Evolutionary conservation across 2,888 invertebrate genomes (phyloP).

Genomic region (Sminthurinus aureus): DNA sequence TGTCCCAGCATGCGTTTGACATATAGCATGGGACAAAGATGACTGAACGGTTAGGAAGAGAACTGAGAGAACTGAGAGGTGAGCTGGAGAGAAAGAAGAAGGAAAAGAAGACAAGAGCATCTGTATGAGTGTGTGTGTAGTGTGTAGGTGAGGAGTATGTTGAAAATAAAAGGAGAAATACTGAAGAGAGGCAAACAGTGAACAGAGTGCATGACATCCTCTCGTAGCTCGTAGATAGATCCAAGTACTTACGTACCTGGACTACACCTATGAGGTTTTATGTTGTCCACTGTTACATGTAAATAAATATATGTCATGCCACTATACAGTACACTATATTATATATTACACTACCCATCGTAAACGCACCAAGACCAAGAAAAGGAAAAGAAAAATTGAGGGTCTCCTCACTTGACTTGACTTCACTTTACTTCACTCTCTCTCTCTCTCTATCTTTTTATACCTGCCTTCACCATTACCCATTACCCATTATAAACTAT

Average conservation of each 20-base stretch:
- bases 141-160: background rate
- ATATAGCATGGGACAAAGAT: slow-evolving; percentile 52
- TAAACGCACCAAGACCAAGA: background rate
- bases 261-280: slow-evolving; percentile 37
- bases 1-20: slow-evolving; percentile 52
- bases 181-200: too few relatives aligned
- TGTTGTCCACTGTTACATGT: slow-evolving; percentile 26
- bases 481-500: background rate
- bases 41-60: slow-evolving; percentile 43
- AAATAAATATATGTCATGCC: background rate
- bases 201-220: slow-evolving; percentile 34
- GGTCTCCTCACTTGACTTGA: background rate
- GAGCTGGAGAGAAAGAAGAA: slow-evolving; percentile 5
- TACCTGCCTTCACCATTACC: background rate
- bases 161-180: slow-evolving; percentile 25
- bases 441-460: background rate
- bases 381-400: slow-evolving; percentile 11
- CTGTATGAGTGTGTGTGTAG: background rate
- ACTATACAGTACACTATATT: too few relatives aligned
- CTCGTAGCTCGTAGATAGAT: too few relatives aligned
- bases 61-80: too few relatives aligned
- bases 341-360: too few relatives aligned
- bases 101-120: background rate
- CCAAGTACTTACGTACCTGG: slow-evolving; percentile 28
- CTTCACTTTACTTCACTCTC: too few relatives aligned